Base-by-base conservation (phyloP, 2,113 vertebrate species). In the Megalops atlanticus region DNA sequence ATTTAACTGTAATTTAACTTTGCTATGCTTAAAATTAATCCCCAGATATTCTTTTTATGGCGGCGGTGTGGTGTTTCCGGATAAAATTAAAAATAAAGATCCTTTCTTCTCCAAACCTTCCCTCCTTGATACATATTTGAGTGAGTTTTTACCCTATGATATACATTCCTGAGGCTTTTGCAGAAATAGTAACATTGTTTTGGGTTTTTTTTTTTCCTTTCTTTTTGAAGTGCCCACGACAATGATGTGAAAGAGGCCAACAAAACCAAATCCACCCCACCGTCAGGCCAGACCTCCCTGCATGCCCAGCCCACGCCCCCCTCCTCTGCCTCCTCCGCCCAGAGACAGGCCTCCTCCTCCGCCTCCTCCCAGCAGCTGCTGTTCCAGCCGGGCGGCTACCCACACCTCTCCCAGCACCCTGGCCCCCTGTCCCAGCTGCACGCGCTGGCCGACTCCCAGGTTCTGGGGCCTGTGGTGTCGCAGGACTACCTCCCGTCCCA, bases 401-500 rank as follows among this genome's bases (percentile, higher is more conserved):
- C 93, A 3, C 92, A 93, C 79, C 80, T 94, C 69, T 89, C 92
- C 77, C 95, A 94, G 0, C 89, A 92, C 4, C 88, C 94, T 0
- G 85, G 93, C 0, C 87, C 89, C 0, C 79, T 94, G 80, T 92
- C 94, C 14, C 95, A 93, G 79, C 93, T 96, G 84, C 96, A 95
- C 80, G 86, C 80, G 0, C 89, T 96, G 0, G 92, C 92, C n/a
- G 93, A 95, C 70, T 87, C 94, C 78, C 96, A 95, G 88, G 94
- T 94, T 80, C 81, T 96, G 84, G 95, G 92, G 83, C 86, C 94
- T 1, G 91, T 95, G 87, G 92, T 94, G 87, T 95, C 95, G 49
- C 93, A 93, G 84, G 93, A 96, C 80, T 96, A 95, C 1, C 89
- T 97, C 36, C 96, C 95, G 88, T 84, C 89, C 36, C 95, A 91